phyloP scores from a whole-genome alignment of 2,797 vertebrate species.

The Chiroxiphia lanceolata region DNA sequence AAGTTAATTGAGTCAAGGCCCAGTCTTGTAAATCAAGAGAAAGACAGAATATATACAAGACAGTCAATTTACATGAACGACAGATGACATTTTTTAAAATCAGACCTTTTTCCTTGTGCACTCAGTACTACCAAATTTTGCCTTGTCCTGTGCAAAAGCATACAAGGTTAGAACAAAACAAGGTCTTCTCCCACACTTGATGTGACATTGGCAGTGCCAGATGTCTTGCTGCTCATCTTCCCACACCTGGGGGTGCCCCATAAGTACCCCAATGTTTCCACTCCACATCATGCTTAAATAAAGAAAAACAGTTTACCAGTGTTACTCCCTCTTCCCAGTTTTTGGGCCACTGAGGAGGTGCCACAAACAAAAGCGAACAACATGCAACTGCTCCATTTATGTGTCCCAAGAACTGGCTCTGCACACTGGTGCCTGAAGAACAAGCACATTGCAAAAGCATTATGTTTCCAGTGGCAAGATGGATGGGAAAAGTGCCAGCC shows the following conservation, averaged over 20 bases:
- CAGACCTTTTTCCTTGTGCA: background rate
- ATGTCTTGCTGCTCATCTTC: background rate
- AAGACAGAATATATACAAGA: background rate
- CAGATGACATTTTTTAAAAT: background rate
- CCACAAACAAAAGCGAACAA: background rate
- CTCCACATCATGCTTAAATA: background rate
- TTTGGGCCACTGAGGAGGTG: background rate
- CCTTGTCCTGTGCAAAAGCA: background rate
- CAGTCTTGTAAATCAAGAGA: background rate
- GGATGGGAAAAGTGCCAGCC: conserved; percentile 47
- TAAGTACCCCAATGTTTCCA: rapidly evolving
- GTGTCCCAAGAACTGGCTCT: background rate
- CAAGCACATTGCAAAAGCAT: conserved; percentile 18
- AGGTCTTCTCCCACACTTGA: background rate
- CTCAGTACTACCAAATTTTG: background rate
- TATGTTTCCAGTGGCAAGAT: conserved; percentile 50
- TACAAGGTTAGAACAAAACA: background rate
- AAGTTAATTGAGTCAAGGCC: background rate
- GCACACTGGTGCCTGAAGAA: background rate
- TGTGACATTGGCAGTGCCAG: background rate
- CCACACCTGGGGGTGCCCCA: background rate
- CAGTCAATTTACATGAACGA: background rate
- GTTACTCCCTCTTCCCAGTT: background rate
- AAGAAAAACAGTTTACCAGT: background rate
- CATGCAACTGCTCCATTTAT: background rate